Conservation (phyloP, 2,113 vertebrate genomes). For the Kryptolebias marmoratus region DNA sequence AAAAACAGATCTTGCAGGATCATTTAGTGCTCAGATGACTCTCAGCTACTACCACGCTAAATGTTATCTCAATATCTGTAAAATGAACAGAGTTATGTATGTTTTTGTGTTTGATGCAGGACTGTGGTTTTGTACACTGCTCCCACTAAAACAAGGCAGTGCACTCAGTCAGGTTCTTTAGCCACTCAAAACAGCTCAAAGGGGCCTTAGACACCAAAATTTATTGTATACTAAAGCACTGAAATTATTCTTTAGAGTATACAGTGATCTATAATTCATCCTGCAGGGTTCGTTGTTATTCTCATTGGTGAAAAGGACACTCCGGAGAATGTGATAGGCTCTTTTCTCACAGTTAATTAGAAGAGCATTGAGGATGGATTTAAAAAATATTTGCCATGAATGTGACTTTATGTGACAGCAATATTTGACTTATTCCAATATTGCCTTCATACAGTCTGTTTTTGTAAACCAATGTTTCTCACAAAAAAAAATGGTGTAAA, state of each 20-base stretch:
- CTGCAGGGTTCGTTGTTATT: conserved; percentile 69
- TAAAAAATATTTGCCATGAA: conserved; percentile 40
- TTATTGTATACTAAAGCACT: conserved; percentile 57
- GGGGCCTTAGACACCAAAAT: conserved; percentile 51
- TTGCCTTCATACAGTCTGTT: conserved; percentile 6
- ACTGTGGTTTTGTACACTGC: too few relatives aligned
- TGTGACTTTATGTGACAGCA: conserved; percentile 59
- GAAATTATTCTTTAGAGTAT: conserved; percentile 57
- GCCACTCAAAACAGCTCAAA: conserved; percentile 45
- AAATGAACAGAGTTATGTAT: too few relatives aligned
- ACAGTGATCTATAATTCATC: conserved; percentile 71
- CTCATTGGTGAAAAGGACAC: conserved; percentile 59
- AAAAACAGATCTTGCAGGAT: too few relatives aligned
- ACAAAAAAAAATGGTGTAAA: neutral
- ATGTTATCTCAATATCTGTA: too few relatives aligned
- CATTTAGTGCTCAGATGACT: too few relatives aligned
- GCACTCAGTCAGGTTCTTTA: conserved; percentile 50
- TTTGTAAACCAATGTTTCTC: conserved; percentile 19
- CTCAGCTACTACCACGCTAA: too few relatives aligned
- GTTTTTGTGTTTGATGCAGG: too few relatives aligned
- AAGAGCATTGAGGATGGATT: conserved; percentile 45
- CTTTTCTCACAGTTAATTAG: conserved; percentile 68
- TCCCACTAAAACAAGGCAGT: neutral
- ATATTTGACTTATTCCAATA: conserved; percentile 35
- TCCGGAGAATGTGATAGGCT: conserved; percentile 53